Base-by-base conservation (phyloP, 2,797 vertebrate species). In the Amphiprion clarkii region DNA sequence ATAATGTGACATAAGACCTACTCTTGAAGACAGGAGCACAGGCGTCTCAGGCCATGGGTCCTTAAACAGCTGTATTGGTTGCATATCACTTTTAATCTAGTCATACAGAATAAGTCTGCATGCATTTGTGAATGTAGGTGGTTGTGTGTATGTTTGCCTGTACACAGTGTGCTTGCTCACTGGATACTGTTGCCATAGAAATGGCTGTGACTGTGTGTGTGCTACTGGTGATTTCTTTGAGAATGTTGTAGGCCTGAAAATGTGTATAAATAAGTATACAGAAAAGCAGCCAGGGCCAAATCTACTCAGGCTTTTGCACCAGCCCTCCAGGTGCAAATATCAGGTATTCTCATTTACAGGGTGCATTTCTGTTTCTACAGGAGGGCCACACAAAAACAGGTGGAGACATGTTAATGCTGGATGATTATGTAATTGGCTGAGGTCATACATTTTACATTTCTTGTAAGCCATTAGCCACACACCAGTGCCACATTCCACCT, bases 161-260 rank as follows among this genome's bases (percentile, higher is more conserved):
- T 67, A 76, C 67, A 79, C 71, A 67, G 67, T 82, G 82, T 77
- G 67, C 70, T 73, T 67, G 52, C 75, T 84, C 74, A 60, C 78
- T 76, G 67, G 78, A 80, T 87, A 79, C 88, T 83, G 94, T 95
- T 95, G 88, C 93, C 93, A 93, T 94, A 93, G 93, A 91, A 92
- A 94, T 92, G 74, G 69, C 71, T 52, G 33, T 77, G 52, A 71
- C 69, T 74, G 67, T 84, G 86, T 78, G 68, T 84, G 86, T 79
- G 80, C 84, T 83, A 79, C 84, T 78, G 25, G 60, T 70, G 55
- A 61, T 79, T 60, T 85, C 53, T 76, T 33, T 63, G 61, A 76
- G 46, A 60, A 59, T 53, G 55, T 59, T 63, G 64, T 49, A 44
- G 76, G 65, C 74, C 60, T 77, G 4, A 67, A 42, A 67, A 4